These are phyloP conservation scores for Eubasilissa splendida DNA, from an alignment of 2,888 invertebrate species.

Conservation along the genomic window DNA sequence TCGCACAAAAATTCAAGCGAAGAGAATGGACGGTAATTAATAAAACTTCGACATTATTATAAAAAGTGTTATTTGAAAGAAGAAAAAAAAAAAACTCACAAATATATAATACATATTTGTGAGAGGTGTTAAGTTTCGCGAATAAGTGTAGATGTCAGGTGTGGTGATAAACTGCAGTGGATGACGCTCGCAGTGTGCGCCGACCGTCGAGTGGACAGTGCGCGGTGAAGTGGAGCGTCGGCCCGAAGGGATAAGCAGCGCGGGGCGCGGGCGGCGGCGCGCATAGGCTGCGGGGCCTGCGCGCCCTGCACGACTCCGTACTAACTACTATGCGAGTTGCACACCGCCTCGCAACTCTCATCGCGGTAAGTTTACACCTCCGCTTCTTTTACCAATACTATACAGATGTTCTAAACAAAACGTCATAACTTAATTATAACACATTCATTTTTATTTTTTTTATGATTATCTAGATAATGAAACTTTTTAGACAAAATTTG, in stretches of 20 bases:
- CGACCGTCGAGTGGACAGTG: background rate
- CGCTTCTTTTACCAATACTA: too few relatives aligned
- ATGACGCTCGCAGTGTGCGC: background rate
- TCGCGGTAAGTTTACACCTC: constrained; percentile 76
- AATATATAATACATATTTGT: background rate
- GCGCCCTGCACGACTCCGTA: constrained; percentile 69
- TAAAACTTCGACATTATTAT: background rate
- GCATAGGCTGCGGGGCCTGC: constrained; percentile 53
- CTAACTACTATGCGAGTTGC: constrained; percentile 84
- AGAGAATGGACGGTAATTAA: constrained; percentile 35
- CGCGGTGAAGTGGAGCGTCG: background rate
- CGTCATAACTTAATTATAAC: too few relatives aligned
- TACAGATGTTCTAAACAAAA: too few relatives aligned
- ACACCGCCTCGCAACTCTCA: constrained; percentile 80
- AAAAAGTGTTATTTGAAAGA: background rate
- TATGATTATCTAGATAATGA: too few relatives aligned
- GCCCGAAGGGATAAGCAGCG: constrained; percentile 7
- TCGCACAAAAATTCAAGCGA: constrained; percentile 30
- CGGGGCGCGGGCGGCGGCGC: constrained; percentile 38
- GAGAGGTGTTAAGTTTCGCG: background rate
- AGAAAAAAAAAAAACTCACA: background rate
- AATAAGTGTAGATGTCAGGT: background rate
- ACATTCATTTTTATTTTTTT: too few relatives aligned
- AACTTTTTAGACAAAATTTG: too few relatives aligned
- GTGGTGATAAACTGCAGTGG: background rate